phyloP scores from a whole-genome alignment of 2,888 invertebrate species.

The Clepsis dumicolana region DNA sequence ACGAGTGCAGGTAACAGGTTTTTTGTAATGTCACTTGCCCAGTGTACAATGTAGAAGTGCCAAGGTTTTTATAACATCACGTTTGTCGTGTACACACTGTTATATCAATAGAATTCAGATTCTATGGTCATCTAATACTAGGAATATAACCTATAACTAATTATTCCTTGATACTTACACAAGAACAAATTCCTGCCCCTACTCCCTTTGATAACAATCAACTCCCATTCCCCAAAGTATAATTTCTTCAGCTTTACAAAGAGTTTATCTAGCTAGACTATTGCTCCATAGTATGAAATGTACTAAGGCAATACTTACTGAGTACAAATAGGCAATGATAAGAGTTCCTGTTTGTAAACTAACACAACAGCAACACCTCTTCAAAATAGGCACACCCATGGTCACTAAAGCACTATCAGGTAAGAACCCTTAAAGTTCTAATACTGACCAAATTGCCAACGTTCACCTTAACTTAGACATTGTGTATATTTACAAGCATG shows the following conservation, averaged over 20 bases:
- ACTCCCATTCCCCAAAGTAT: background rate
- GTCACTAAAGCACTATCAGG: too few relatives aligned
- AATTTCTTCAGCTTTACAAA: background rate
- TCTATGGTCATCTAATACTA: background rate
- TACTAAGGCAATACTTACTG: conserved; percentile 60
- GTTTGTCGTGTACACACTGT: background rate
- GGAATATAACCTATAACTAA: conserved; percentile 9
- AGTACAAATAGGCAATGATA: conserved; percentile 74
- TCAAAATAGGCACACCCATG: conserved; percentile 79
- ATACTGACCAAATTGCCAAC: background rate
- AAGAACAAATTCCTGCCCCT: background rate
- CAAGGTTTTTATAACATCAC: conserved; percentile 23
- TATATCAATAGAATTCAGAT: background rate
- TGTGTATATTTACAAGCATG: conserved; percentile 5
- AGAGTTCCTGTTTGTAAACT: conserved; percentile 73
- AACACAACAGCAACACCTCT: conserved; percentile 71
- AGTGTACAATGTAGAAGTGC: background rate
- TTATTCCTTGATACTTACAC: background rate
- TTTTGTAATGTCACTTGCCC: background rate
- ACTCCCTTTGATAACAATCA: background rate
- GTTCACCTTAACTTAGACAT: conserved; percentile 27
- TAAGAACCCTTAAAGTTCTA: too few relatives aligned
- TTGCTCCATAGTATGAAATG: background rate
- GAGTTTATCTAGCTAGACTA: background rate
- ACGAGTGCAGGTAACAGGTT: background rate